phyloP scores from a whole-genome alignment of 2,888 invertebrate genomes.

The Paralinhomoeus sp. region DNA sequence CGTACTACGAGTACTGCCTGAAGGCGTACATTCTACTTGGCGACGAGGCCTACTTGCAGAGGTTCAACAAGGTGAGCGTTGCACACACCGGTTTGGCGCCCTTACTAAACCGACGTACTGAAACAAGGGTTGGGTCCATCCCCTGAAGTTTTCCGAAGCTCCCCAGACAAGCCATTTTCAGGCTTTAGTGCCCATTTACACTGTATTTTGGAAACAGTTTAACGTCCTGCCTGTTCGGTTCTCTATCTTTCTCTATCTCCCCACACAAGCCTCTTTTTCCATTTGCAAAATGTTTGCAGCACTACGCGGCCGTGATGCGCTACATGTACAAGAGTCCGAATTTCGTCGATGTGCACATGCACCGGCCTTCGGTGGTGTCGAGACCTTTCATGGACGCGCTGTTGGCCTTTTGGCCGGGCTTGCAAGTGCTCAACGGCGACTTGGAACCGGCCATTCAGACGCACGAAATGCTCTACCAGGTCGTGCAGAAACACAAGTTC shows the following conservation, averaged over 20 bases:
- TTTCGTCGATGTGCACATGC: constrained; percentile 79
- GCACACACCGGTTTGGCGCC: too few species aligned
- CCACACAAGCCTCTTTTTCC: too few species aligned
- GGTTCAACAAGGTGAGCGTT: constrained; percentile 50
- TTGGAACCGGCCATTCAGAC: constrained; percentile 92
- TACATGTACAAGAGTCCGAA: constrained; percentile 85
- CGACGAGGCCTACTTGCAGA: constrained; percentile 70
- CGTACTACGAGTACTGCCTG: constrained; percentile 90
- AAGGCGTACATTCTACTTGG: constrained; percentile 80
- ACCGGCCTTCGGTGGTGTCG: constrained; percentile 73
- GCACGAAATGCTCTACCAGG: constrained; percentile 94
- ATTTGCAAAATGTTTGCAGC: too few species aligned
- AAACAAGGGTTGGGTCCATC: too few species aligned
- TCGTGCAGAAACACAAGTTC: constrained; percentile 88
- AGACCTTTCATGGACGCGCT: constrained; percentile 80
- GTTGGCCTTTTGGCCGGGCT: constrained; percentile 90
- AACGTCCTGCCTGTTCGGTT: too few species aligned
- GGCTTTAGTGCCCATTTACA: too few species aligned
- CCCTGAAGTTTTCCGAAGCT: too few species aligned
- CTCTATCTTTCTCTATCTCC: too few species aligned
- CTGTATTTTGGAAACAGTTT: too few species aligned
- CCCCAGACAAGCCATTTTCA: too few species aligned
- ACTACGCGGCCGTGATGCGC: constrained; percentile 86
- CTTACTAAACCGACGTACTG: too few species aligned
- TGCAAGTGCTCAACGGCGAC: constrained; percentile 69